A percentile compares a stretch with the other conserved stretches of the same genome.
Evolutionary conservation across 2,113 vertebrate genomes (phyloP).

Genomic region (Sterrhoptilus dennistouni): DNA sequence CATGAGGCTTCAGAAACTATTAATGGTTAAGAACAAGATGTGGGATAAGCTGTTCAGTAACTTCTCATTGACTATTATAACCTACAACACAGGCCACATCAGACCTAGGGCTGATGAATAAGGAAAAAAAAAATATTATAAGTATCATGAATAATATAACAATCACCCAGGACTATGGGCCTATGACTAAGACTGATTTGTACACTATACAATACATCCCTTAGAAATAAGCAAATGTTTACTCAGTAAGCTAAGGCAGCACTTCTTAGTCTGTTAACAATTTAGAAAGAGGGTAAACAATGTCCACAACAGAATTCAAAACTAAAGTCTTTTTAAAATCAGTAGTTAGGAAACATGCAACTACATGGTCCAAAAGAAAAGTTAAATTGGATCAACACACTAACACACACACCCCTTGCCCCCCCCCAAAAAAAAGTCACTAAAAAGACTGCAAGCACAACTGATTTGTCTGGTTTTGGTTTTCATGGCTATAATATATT

Average conservation of each 20-base stretch:
- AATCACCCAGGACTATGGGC: neutral
- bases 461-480: accelerated
- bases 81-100: neutral
- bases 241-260: neutral
- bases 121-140: neutral
- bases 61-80: neutral
- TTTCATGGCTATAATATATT: neutral
- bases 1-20: neutral
- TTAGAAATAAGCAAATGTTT: neutral
- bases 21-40: neutral
- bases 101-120: neutral
- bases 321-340: neutral
- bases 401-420: neutral
- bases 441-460: neutral
- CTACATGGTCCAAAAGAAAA: neutral
- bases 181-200: neutral
- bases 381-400: neutral
- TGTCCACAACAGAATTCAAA: neutral
- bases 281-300: neutral
- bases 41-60: neutral
- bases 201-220: neutral
- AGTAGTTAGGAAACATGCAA: neutral
- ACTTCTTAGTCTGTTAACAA: neutral
- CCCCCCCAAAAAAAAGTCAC: neutral
- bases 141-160: neutral